Base-by-base conservation (phyloP, 2,797 vertebrate species). In the Acomys russatus region DNA sequence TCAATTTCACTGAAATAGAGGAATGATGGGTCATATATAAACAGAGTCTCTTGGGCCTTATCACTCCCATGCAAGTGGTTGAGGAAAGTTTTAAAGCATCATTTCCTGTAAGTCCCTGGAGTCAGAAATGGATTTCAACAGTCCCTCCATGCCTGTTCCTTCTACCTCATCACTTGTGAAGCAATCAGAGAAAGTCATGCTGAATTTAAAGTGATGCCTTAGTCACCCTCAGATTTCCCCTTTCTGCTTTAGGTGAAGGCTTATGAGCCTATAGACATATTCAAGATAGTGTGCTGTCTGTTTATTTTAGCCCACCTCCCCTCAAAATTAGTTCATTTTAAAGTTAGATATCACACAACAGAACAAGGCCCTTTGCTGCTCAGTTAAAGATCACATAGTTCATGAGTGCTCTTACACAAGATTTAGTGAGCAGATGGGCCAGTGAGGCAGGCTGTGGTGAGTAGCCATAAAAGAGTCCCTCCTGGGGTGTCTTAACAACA, bases 361-460 rank as follows among this genome's bases (percentile, higher is more conserved):
- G 83, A 95, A 92, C 49, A 89, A 95, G 33, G 44, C 88, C 83
- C 49, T 84, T 91, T 91, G 28, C 78, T 93, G 23, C 33, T 94
- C 70, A 59, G 30, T 90, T 89, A 78, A 94, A 96, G 92, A 78
- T 92, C 92, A 79, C 90, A 78, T 51, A 85, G 79, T 54, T 68
- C 88, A 25, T 8, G 73, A 92, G 78, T 79, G 78, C 54, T 79
- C 83, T 96, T 83, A 94, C 28, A 92, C 64, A 74, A 95, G 91
- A 96, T 96, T 86, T 78, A 97, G 88, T 76, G 92, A 97, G 88
- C 95, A 98, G 96, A 94, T 94, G 95, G 93, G 61, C 92, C 51
- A 77, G 94, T 56, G 88, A 95, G 92, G 76, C 83, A 51, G 35
- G 44, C 76, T 35, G 33, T 63, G 66, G 54, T 96, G 93, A 97